These are phyloP conservation scores for Mungos mungo DNA, from an alignment of 2,113 vertebrate genomes.

Conservation along the genomic window DNA sequence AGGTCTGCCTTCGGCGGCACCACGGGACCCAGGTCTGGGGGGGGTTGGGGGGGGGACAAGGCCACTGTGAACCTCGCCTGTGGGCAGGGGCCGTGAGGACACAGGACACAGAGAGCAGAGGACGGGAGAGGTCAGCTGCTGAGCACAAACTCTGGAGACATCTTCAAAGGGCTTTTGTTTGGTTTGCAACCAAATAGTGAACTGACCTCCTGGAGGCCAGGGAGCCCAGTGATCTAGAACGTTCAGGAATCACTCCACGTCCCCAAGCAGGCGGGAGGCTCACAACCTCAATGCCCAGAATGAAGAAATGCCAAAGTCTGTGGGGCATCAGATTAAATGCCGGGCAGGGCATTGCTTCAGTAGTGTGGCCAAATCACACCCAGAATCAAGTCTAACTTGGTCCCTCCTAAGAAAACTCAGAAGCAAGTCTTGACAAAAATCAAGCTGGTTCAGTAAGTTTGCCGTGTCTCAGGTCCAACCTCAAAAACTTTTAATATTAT, in stretches of 20 bases:
- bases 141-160: background rate
- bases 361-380: background rate
- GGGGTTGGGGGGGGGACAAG: accelerated
- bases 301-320: background rate
- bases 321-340: background rate
- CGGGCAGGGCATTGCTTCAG: background rate
- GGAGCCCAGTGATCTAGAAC: background rate
- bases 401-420: background rate
- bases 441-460: background rate
- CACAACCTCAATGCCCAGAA: background rate
- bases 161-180: background rate
- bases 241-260: background rate
- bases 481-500: background rate
- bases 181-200: background rate
- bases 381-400: background rate
- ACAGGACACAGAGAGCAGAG: background rate
- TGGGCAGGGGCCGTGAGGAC: too few species aligned
- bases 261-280: background rate
- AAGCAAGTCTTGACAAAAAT: background rate
- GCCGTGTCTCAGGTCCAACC: background rate
- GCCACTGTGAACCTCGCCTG: too few species aligned
- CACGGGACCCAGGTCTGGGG: too few species aligned
- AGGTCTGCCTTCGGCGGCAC: background rate
- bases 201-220: background rate
- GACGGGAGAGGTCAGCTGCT: background rate